These are phyloP conservation scores for Apis florea DNA, from an alignment of 1,140 invertebrate genomes.

Conservation along the genomic window DNA sequence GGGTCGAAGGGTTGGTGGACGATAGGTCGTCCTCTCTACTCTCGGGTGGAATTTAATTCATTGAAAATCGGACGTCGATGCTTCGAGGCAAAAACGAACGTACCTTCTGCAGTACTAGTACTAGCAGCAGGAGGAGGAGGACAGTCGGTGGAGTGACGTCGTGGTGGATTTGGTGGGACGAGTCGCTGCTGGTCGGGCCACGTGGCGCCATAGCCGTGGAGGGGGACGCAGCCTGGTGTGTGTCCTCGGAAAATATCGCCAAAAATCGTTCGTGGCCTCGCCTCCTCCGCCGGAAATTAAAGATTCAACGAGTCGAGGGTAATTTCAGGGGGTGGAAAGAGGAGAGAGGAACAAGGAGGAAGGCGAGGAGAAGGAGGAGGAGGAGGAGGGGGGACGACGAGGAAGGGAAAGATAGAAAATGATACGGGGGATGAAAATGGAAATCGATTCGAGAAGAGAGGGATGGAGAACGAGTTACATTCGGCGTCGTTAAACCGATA, in stretches of 20 bases:
- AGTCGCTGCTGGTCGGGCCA: slow-evolving; percentile 47
- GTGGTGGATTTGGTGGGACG: slow-evolving; percentile 34
- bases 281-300: slow-evolving; percentile 71
- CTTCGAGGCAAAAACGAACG: slow-evolving; percentile 34
- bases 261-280: slow-evolving; percentile 55
- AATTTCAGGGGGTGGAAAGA: slow-evolving; percentile 60
- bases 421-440: slow-evolving; percentile 60
- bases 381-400: not conserved
- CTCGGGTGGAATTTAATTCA: slow-evolving; percentile 63
- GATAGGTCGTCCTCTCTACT: slow-evolving; percentile 17
- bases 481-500: slow-evolving; percentile 59
- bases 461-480: slow-evolving; percentile 41
- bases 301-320: slow-evolving; percentile 73
- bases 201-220: slow-evolving; percentile 48
- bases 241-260: slow-evolving; percentile 57
- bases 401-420: slow-evolving; percentile 24
- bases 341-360: slow-evolving; percentile 11
- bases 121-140: slow-evolving; percentile 22
- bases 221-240: not conserved
- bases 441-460: slow-evolving; percentile 62
- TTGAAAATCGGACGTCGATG: slow-evolving; percentile 59
- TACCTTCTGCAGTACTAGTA: not conserved
- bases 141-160: slow-evolving; percentile 4
- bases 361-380: not conserved
- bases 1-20: not conserved